A percentile compares a stretch with the other conserved stretches of the same genome.
Conservation (phyloP, 2,888 invertebrate genomes). For the Philopedon plagiatum region DNA sequence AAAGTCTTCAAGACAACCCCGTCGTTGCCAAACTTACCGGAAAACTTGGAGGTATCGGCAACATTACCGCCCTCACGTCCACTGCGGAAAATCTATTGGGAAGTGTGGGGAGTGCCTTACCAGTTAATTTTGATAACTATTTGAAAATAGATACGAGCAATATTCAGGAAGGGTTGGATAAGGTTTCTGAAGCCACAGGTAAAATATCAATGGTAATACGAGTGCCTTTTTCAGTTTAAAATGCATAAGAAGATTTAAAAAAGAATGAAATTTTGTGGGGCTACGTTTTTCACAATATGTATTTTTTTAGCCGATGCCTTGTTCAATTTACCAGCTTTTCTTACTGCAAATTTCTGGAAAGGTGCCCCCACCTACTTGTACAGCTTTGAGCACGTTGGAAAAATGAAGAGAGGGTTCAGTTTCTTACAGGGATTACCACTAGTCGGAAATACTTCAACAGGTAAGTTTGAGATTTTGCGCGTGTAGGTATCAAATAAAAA, state of each 20-base stretch:
- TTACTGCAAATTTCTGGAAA: slow-evolving; percentile 79
- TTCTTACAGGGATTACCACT: slow-evolving; percentile 79
- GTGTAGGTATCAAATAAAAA: no score
- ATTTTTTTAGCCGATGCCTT: slow-evolving; percentile 77
- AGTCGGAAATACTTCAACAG: slow-evolving; percentile 68
- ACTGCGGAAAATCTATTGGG: slow-evolving; percentile 40
- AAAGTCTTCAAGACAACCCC: slow-evolving; percentile 66
- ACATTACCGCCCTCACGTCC: slow-evolving; percentile 36
- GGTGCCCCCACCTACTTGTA: slow-evolving; percentile 79
- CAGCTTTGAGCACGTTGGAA: slow-evolving; percentile 81
- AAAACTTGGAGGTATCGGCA: slow-evolving; percentile 21
- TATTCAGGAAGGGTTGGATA: slow-evolving; percentile 69
- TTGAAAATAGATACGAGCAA: slow-evolving; percentile 60
- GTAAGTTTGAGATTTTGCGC: slow-evolving; percentile 24
- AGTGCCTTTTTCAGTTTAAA: no score
- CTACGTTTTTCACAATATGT: no score
- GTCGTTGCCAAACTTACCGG: slow-evolving; percentile 57
- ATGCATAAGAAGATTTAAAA: no score
- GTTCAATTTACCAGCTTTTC: slow-evolving; percentile 83
- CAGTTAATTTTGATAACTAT: slow-evolving; percentile 63
- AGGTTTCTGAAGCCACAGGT: slow-evolving; percentile 75
- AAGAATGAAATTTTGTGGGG: no score
- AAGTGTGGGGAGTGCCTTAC: slow-evolving; percentile 40
- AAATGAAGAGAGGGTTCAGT: slow-evolving; percentile 74
- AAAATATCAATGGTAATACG: no score